Percentiles rank a stretch among this genome's conserved stretches.
Conservation (phyloP, 92 coral and sea anemone genomes). For the Epizoanthus illoricatus region DNA sequence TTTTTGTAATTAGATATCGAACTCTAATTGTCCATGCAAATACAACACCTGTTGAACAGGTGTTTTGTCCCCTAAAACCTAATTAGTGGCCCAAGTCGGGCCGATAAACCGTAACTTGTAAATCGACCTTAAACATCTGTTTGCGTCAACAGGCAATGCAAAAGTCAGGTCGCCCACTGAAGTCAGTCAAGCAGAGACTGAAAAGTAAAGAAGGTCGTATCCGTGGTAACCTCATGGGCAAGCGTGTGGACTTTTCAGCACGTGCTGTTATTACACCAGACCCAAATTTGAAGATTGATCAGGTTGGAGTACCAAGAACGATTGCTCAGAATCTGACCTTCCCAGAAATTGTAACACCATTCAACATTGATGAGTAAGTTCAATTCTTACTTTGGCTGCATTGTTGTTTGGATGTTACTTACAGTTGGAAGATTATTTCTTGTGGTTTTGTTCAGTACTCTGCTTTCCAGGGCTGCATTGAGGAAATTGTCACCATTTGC, state of each 20-base stretch:
- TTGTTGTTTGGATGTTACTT: background rate
- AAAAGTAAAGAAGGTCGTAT: conserved; percentile 99
- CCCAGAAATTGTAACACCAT: conserved; percentile 98
- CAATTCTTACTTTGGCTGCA: background rate
- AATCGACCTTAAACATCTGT: too few relatives aligned
- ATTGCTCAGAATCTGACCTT: conserved; percentile 98
- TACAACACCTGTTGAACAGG: too few relatives aligned
- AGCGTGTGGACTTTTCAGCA: conserved; percentile 98
- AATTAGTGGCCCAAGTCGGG: too few relatives aligned
- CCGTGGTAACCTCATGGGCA: conserved; percentile 99
- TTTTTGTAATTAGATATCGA: too few relatives aligned
- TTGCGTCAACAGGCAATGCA: conserved; percentile 88
- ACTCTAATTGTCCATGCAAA: too few relatives aligned
- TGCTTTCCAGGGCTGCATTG: background rate
- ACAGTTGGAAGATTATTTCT: background rate
- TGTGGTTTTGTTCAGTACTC: background rate
- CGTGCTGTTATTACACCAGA: conserved; percentile 99
- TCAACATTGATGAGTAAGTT: conserved; percentile 90
- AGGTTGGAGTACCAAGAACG: conserved; percentile 97
- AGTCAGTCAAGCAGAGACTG: conserved; percentile 94
- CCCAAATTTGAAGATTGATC: conserved; percentile 90
- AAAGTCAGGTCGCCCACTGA: conserved; percentile 97
- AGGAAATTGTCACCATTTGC: too few relatives aligned
- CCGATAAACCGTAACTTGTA: too few relatives aligned
- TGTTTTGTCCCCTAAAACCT: too few relatives aligned